phyloP scores from a whole-genome alignment of 2,888 invertebrate genomes.

The Sepiola atlantica region DNA sequence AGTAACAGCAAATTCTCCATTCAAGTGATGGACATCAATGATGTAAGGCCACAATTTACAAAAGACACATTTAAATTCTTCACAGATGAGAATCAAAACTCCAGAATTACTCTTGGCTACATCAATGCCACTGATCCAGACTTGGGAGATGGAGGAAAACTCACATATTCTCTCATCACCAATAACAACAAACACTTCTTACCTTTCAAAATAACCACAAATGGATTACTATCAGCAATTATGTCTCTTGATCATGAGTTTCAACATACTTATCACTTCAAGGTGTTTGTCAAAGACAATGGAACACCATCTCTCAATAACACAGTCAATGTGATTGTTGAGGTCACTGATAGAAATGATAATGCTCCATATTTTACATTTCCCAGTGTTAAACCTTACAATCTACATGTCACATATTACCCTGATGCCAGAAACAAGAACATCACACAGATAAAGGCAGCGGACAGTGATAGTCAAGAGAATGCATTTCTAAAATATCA shows the following conservation, averaged over 20 bases:
- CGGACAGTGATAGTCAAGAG: constrained; percentile 6
- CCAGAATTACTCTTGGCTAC: constrained; percentile 9
- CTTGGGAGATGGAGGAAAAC: constrained; percentile 32
- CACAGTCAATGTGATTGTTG: constrained; percentile 10
- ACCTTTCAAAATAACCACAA: not conserved
- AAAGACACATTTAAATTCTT: constrained; percentile 10
- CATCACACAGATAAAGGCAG: not conserved
- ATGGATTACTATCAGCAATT: constrained; percentile 1
- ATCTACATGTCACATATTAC: constrained; percentile 32
- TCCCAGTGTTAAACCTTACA: constrained; percentile 21
- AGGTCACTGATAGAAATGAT: constrained; percentile 24
- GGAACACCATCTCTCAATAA: constrained; percentile 13
- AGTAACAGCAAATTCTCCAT: constrained; percentile 21
- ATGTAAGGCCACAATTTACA: not conserved
- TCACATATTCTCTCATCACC: not conserved
- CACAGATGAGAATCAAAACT: not conserved
- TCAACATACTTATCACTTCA: constrained; percentile 4
- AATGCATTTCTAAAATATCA: constrained; percentile 13
- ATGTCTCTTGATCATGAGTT: constrained; percentile 21
- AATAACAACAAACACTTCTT: constrained; percentile 12
- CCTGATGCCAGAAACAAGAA: not conserved
- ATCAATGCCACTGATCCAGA: constrained; percentile 14
- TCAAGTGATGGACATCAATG: constrained; percentile 14
- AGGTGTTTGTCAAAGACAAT: not conserved
- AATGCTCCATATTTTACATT: constrained; percentile 22